Base-by-base conservation (phyloP, 2,113 vertebrate genomes). In the Morone chrysops region DNA sequence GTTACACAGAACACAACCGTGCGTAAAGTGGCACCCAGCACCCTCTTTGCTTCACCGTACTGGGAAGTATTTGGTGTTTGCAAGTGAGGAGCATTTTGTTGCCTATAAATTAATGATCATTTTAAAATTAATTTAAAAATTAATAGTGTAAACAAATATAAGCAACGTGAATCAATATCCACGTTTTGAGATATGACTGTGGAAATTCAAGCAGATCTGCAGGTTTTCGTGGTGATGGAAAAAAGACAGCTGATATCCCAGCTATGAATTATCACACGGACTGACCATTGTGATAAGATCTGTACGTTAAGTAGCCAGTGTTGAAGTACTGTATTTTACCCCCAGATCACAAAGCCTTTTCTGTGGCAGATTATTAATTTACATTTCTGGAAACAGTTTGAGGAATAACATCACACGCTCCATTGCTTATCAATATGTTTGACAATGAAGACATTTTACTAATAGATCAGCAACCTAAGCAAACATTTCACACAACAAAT, bases 21-120 rank as follows among this genome's bases (percentile, higher is more conserved):
- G 86, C 73, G 66, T 85, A 87, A 87, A 14, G 13, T 45, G 51
- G 7, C 71, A 36, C 17, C 8, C 8, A 2, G 38, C 47, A 67
- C 18, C 56, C 13, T 9, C 31, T 56, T 47, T 53, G n/a, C 5
- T 25, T 56, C 14, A n/a, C 48, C 59, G 47, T n/a, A 6, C 43
- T 16, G 20, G 13, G 16, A 25, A 40, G 17, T 48, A 0, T 16
- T 80, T 56, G 12, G 17, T 8, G 12, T n/a, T 60, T 31, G 18
- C 31, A 31, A 11, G 1, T 11, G 1, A 4, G 7, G 5, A 6
- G 3, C 9, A 2, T 1, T 11, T 0, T 25, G 31, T 12, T 66
- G 4, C 8, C 12, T 70, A 65, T 63, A 11, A 12, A 31, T 59
- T 45, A 22, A 1, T 18, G 22, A 59, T 31, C 3, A 4, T 59